Evolutionary conservation across 92 coral and sea anemone genomes (phyloP).

Genomic region (Muricea muricata): DNA sequence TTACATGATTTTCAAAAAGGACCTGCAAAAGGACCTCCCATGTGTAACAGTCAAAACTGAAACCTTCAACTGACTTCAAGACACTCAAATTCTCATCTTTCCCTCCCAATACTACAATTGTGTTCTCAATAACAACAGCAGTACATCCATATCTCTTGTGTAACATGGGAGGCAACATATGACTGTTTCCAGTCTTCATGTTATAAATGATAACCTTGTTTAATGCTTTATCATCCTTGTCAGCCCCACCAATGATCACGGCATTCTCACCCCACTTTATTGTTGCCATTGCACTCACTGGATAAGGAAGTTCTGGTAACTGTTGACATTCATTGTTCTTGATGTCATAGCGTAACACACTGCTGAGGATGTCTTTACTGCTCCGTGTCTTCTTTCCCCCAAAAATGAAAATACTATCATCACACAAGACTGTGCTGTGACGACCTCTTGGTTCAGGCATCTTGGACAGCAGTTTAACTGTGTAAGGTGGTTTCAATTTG

Average conservation of each 20-base stretch:
- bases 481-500: background rate
- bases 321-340: constrained; percentile 9
- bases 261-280: background rate
- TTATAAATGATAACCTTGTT: constrained; percentile 35
- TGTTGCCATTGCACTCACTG: constrained; percentile 17
- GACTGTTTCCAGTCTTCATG: constrained; percentile 84
- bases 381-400: background rate
- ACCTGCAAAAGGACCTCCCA: no score
- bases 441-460: background rate
- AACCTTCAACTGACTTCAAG: constrained; percentile 79
- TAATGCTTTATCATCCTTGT: background rate
- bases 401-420: constrained; percentile 12
- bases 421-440: background rate
- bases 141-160: constrained; percentile 84
- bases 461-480: background rate
- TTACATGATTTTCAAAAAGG: no score
- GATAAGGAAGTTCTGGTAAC: constrained; percentile 15
- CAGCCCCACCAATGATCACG: constrained; percentile 12
- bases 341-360: constrained; percentile 16
- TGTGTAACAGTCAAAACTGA: constrained; percentile 16
- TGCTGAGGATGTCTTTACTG: background rate
- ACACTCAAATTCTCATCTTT: constrained; percentile 70
- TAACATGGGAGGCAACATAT: constrained; percentile 76
- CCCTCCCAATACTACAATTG: constrained; percentile 85
- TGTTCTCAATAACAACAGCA: constrained; percentile 68